phyloP scores from a whole-genome alignment of 2,113 vertebrate genomes.

The Arizona elegans region DNA sequence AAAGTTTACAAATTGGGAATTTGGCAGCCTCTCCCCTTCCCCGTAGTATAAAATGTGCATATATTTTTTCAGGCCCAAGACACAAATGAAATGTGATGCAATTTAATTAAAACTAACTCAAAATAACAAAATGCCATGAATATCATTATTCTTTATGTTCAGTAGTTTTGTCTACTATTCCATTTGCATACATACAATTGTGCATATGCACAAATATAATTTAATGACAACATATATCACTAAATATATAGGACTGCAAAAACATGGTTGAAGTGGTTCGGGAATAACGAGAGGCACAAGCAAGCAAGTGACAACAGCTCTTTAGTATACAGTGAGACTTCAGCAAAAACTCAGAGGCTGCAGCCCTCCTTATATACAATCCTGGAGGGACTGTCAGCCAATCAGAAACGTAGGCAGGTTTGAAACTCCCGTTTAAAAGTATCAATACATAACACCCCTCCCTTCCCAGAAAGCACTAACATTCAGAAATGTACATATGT shows the following conservation, averaged over 20 bases:
- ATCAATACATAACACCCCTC: too few species aligned
- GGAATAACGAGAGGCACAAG: too few species aligned
- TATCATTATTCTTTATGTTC: background rate
- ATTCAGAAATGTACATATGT: too few species aligned
- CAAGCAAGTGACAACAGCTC: too few species aligned
- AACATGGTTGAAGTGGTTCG: too few species aligned
- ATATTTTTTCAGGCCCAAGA: background rate
- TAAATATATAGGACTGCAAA: background rate
- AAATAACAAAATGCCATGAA: background rate
- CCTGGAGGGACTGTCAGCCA: too few species aligned
- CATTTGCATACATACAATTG: background rate
- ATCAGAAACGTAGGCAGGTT: too few species aligned
- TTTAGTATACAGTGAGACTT: too few species aligned
- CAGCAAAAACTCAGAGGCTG: too few species aligned
- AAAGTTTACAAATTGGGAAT: background rate
- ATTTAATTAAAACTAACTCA: background rate
- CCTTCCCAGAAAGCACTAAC: too few species aligned
- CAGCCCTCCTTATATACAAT: too few species aligned
- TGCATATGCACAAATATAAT: background rate
- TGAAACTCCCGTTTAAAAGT: too few species aligned
- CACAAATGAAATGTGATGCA: background rate
- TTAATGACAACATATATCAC: background rate
- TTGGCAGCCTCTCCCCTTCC: background rate
- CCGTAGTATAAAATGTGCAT: background rate
- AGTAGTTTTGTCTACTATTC: background rate